Evolutionary conservation across 2,113 vertebrate species (phyloP).

Genomic region (Archocentrus centrarchus): DNA sequence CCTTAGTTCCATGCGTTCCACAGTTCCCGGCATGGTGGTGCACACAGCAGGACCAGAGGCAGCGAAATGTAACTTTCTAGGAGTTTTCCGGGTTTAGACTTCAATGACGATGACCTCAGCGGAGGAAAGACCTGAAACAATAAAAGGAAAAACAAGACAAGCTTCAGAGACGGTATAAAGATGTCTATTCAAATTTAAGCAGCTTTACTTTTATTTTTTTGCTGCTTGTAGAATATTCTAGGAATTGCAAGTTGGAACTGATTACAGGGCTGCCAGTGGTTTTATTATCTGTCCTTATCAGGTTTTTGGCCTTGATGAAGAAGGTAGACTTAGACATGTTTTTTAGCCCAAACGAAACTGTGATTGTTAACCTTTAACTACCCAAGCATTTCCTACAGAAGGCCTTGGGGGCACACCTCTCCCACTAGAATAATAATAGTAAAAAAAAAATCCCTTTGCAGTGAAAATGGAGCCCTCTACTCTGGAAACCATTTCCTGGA

Average conservation of each 20-base stretch:
- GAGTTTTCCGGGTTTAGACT: not conserved
- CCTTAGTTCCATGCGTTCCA: slow-evolving; percentile 92
- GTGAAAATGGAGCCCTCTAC: not conserved
- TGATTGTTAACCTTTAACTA: not conserved
- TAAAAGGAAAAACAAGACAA: not conserved
- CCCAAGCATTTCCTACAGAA: not conserved
- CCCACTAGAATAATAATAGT: not conserved
- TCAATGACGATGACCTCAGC: not conserved
- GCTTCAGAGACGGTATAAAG: not conserved
- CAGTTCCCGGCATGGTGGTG: slow-evolving; percentile 64
- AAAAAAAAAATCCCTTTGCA: not conserved
- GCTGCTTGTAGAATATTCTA: not conserved
- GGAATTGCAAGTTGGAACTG: not conserved
- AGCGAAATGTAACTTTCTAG: not conserved
- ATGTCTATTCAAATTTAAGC: not conserved
- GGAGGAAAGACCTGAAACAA: not conserved
- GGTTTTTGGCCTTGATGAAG: slow-evolving; percentile 25
- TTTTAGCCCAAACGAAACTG: not conserved
- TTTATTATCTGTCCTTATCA: slow-evolving; percentile 12
- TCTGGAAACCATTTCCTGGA: slow-evolving; percentile 37
- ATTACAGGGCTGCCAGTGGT: not conserved
- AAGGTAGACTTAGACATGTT: not conserved
- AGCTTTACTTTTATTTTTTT: not conserved
- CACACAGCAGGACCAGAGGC: not conserved
- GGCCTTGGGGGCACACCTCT: not conserved